Conservation (phyloP, 2,113 vertebrate species). For the Cricetomys ansorgei region DNA sequence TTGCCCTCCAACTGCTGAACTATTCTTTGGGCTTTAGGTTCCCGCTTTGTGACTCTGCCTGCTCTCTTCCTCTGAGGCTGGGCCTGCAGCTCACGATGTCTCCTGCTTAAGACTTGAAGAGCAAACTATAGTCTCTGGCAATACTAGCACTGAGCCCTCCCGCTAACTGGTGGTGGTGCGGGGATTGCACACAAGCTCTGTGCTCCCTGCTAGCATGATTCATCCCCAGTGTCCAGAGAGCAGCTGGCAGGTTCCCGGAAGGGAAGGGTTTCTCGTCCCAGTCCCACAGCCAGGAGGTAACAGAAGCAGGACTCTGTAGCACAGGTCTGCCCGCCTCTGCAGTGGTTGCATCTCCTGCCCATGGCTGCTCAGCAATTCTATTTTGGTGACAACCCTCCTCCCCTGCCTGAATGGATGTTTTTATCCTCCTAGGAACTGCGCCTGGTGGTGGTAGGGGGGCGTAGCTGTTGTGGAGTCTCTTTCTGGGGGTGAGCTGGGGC, state of each 20-base stretch:
- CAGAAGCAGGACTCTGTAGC: background rate
- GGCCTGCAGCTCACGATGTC: background rate
- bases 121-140: background rate
- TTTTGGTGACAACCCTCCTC: constrained; percentile 59
- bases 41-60: accelerated
- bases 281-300: background rate
- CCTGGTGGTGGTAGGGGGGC: too few species aligned
- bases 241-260: background rate
- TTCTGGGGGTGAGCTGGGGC: constrained; percentile 43
- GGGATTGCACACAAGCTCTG: background rate
- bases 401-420: constrained; percentile 77
- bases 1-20: background rate
- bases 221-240: background rate
- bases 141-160: background rate
- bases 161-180: background rate
- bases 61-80: background rate
- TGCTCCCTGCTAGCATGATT: background rate
- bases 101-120: background rate
- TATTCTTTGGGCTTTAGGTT: background rate
- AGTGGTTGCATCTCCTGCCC: background rate
- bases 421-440: constrained; percentile 71
- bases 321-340: background rate
- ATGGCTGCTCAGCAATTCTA: constrained; percentile 52
- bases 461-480: constrained; percentile 62
- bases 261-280: background rate